These are phyloP conservation scores for Amphimallon solstitiale DNA, from an alignment of 2,888 invertebrate species.

Conservation along the genomic window DNA sequence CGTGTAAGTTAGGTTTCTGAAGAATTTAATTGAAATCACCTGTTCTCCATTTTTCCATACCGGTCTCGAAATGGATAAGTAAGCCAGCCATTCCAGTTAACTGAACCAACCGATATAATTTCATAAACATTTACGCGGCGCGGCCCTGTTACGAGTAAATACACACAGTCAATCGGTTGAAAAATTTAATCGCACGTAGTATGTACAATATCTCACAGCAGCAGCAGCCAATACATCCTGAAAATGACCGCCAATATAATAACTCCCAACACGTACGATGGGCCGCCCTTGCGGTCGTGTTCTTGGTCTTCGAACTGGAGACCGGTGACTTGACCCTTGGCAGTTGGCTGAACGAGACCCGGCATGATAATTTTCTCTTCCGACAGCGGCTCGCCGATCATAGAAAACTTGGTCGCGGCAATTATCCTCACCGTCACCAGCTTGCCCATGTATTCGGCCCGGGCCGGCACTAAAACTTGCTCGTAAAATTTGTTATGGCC, in stretches of 20 bases:
- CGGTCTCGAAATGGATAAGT: too few species aligned
- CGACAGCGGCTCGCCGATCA: constrained; percentile 74
- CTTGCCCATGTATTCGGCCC: constrained; percentile 82
- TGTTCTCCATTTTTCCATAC: too few species aligned
- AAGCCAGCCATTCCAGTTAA: too few species aligned
- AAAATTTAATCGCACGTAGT: too few species aligned
- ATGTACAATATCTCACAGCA: not conserved
- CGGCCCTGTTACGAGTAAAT: too few species aligned
- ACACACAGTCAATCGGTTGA: too few species aligned
- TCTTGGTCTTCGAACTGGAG: constrained; percentile 49
- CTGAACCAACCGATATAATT: too few species aligned
- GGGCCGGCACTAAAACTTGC: constrained; percentile 87
- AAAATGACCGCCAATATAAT: constrained; percentile 63
- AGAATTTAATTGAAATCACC: too few species aligned
- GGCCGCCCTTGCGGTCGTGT: constrained; percentile 36
- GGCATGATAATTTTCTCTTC: constrained; percentile 64
- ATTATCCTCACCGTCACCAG: constrained; percentile 81
- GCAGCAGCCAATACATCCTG: constrained; percentile 58
- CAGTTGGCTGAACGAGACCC: constrained; percentile 66
- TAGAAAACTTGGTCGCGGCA: constrained; percentile 78
- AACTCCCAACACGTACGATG: constrained; percentile 50
- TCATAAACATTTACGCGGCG: too few species aligned
- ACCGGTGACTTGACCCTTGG: constrained; percentile 69
- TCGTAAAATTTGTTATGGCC: constrained; percentile 97
- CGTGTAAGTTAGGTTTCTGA: too few species aligned